Evolutionary conservation across 2,797 vertebrate genomes (phyloP), one percentile per base, ranked within the genome.

Genomic region (Chromobotia macracanthus): DNA sequence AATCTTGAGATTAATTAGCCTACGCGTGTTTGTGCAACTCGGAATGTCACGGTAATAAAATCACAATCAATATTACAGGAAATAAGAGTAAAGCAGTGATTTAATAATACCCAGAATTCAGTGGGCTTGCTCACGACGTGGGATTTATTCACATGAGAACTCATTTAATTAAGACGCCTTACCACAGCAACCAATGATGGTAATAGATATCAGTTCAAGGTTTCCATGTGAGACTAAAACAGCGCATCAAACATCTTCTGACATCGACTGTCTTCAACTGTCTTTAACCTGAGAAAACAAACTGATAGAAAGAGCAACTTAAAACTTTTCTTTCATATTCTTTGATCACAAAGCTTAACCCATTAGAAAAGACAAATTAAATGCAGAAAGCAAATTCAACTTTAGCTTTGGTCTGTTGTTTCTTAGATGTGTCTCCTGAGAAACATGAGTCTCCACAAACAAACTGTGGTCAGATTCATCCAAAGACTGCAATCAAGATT

Each of bases 81-180:
- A 75, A 76, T n/a, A 70, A 48, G 55, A 63, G 19, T 69, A 77
- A 61, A 77, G 19, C 75, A 21, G 23, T 25, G 21, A 70, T 70
- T 70, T 63, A 78, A 70, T 70, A 78, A 78, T 28, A 65, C 25
- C 23, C 41, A 35, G 41, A 70, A 35, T 23, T 28, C 18, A 25
- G 55, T 50, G 55, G 3, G 19, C 38, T 76, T 16, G 13, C 21
- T n/a, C 2, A 2, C 28, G 51, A 35, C 13, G 41, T 69, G 66
- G 56, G 46, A 25, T 70, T 63, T 53, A 78, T 78, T 51, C 15
- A 61, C 3, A 6, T 23, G 56, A 25, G 55, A 51, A n/a, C n/a
- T 50, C 15, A 51, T 63, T 78, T 78, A 61, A 78, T 70, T 63
- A 70, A 25, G 46, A 23, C 25, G 21, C 66, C 46, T 48, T 12